phyloP scores from a whole-genome alignment of 2,113 vertebrate genomes.

The Lipotes vexillifer region DNA sequence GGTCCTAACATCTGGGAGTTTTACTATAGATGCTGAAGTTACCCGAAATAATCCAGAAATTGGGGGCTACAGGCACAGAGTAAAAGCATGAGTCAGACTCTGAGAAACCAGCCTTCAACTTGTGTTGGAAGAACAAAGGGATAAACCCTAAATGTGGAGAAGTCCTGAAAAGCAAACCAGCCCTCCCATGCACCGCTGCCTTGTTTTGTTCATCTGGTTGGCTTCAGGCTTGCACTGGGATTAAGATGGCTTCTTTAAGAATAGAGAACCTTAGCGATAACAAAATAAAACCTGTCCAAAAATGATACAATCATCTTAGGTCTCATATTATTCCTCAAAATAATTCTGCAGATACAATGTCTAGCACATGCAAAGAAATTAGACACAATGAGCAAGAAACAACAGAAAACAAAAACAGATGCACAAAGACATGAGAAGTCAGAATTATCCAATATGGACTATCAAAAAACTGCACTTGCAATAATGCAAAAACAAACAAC shows the following conservation, averaged over 20 bases:
- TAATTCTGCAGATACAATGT: constrained; percentile 43
- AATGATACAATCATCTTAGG: background rate
- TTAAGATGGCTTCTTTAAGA: background rate
- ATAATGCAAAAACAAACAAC: background rate
- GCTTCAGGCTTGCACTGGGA: background rate
- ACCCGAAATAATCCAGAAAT: background rate
- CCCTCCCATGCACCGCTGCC: background rate
- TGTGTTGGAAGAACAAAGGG: background rate
- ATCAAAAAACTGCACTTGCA: background rate
- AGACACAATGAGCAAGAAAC: background rate
- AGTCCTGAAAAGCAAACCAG: background rate
- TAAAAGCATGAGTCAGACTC: background rate
- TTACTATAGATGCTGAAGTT: background rate
- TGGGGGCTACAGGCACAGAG: background rate
- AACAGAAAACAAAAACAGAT: background rate
- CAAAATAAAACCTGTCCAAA: constrained; percentile 13
- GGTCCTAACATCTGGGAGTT: background rate
- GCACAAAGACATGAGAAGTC: constrained; percentile 17
- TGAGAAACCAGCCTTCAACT: background rate
- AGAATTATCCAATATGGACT: constrained; percentile 7
- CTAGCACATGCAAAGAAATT: background rate
- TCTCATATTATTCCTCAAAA: constrained; percentile 30
- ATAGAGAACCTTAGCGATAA: background rate
- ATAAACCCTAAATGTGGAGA: background rate
- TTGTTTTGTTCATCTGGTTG: background rate